These are phyloP conservation scores for Pediacus dermestoides DNA, from an alignment of 2,888 invertebrate species.

Conservation along the genomic window DNA sequence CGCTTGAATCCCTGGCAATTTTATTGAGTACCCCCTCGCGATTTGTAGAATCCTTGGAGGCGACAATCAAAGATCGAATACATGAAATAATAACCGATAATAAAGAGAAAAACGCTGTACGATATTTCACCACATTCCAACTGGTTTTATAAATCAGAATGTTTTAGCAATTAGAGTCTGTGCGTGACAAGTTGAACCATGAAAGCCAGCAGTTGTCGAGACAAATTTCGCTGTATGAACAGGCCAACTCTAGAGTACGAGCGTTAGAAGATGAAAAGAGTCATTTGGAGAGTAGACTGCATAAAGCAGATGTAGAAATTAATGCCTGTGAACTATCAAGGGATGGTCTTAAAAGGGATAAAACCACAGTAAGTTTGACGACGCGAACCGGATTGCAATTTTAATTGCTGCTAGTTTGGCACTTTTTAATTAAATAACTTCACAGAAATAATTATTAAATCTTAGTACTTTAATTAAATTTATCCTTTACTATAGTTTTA, in stretches of 20 bases:
- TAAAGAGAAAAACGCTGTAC: conserved; percentile 72
- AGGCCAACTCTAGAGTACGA: conserved; percentile 61
- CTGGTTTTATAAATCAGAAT: no score
- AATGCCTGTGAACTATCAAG: conserved; percentile 67
- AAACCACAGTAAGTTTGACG: conserved; percentile 63
- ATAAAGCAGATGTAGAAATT: conserved; percentile 77
- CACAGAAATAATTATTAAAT: no score
- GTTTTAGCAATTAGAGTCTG: conserved; percentile 67
- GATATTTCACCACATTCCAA: no score
- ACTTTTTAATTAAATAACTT: no score
- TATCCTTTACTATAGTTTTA: background rate
- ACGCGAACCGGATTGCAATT: background rate
- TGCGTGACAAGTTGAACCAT: conserved; percentile 71
- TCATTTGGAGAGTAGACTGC: conserved; percentile 69
- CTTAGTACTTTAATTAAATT: no score
- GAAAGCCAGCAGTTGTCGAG: conserved; percentile 70
- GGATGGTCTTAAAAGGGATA: conserved; percentile 72
- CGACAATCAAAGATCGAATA: conserved; percentile 73
- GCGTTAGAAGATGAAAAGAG: conserved; percentile 73
- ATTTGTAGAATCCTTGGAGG: conserved; percentile 75
- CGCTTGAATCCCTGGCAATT: conserved; percentile 68
- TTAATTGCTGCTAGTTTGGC: background rate
- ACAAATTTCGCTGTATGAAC: conserved; percentile 64
- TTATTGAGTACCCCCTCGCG: conserved; percentile 66
- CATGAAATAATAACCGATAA: conserved; percentile 73